These are phyloP conservation scores for Helleia helle DNA, from an alignment of 2,888 invertebrate species.

Conservation along the genomic window DNA sequence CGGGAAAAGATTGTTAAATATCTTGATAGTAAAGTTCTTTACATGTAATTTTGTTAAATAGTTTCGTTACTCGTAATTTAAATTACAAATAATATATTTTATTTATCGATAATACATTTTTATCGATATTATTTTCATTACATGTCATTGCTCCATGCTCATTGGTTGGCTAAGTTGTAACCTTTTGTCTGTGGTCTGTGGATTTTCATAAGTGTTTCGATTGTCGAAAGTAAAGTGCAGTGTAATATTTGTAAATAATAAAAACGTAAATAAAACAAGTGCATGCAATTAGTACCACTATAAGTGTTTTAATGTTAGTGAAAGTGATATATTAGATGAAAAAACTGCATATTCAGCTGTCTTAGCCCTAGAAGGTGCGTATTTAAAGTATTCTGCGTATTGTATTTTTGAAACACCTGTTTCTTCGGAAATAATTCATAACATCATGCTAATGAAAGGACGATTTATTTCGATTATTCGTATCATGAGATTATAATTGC, in stretches of 20 bases:
- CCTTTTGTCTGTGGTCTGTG: conserved; percentile 4
- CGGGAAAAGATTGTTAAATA: no score
- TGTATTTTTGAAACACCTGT: conserved; percentile 8
- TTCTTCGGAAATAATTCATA: background rate
- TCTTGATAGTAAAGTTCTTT: no score
- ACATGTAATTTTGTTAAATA: no score
- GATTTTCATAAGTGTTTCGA: conserved; percentile 36
- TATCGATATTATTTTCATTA: no score
- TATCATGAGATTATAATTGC: no score
- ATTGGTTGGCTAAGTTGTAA: no score
- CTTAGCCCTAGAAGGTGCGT: conserved; percentile 4
- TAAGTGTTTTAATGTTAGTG: background rate
- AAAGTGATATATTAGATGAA: conserved; percentile 1
- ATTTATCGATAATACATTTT: no score
- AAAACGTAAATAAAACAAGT: conserved; percentile 14
- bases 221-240: conserved; percentile 43
- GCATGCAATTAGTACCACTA: background rate
- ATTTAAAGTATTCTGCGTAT: background rate
- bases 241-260: conserved; percentile 62
- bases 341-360: background rate
- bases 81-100: no score
- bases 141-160: no score
- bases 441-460: background rate
- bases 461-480: background rate
- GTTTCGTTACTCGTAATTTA: no score